Evolutionary conservation across 1,140 invertebrate species (phyloP).

Genomic region (Tetramorium alpestre): DNA sequence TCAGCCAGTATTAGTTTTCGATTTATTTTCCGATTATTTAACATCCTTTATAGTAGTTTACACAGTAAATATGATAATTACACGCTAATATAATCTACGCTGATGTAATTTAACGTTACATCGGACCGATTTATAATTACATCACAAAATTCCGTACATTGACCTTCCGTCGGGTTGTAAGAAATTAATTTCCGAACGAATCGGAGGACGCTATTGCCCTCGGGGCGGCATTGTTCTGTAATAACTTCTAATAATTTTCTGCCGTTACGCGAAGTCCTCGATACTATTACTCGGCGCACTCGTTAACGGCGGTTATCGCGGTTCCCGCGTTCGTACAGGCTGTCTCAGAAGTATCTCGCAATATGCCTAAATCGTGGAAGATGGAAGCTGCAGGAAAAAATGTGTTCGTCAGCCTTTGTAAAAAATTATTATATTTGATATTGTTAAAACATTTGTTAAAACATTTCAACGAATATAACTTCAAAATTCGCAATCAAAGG

Average conservation of each 20-base stretch:
- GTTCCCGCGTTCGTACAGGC: neutral
- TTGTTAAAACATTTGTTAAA: constrained; percentile 11
- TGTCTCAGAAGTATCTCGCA: neutral
- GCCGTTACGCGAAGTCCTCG: constrained; percentile 33
- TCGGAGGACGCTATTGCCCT: constrained; percentile 40
- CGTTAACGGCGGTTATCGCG: constrained; percentile 32
- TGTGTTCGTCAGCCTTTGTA: neutral
- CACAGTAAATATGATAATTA: neutral
- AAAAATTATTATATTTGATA: neutral
- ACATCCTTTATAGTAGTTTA: neutral
- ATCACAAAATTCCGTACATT: constrained; percentile 67
- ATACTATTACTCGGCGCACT: constrained; percentile 34
- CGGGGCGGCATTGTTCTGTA: constrained; percentile 54
- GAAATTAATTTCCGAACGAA: constrained; percentile 70
- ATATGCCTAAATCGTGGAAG: neutral
- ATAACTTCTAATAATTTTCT: constrained; percentile 74
- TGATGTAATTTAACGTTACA: neutral
- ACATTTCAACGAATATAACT: neutral
- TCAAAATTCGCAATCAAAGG: neutral
- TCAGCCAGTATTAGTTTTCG: neutral
- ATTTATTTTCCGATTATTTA: neutral
- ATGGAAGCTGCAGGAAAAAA: neutral
- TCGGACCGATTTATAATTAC: constrained; percentile 56
- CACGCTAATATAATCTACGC: neutral
- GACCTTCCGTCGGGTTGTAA: constrained; percentile 47